A percentile compares a stretch with the other conserved stretches of the same genome.
Conservation (phyloP, 92 coral and sea anemone genomes). For the Phymanthus crucifer region DNA sequence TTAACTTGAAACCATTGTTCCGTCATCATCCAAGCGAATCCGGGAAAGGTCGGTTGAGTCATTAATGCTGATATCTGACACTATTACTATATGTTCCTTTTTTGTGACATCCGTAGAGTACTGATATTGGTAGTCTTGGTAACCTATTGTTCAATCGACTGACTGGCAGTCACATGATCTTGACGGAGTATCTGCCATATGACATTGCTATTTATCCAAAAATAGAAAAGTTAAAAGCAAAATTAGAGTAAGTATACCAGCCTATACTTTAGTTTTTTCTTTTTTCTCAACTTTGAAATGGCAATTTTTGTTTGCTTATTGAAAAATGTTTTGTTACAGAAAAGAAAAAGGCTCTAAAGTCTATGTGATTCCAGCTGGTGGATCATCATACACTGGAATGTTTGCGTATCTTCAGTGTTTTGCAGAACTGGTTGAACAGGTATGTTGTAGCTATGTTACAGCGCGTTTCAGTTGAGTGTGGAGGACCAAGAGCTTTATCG, state of each 20-base stretch:
- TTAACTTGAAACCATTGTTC: no score
- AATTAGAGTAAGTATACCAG: slow-evolving; percentile 38
- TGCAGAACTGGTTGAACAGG: slow-evolving; percentile 71
- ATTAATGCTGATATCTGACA: no score
- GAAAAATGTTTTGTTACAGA: slow-evolving; percentile 46
- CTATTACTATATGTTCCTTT: no score
- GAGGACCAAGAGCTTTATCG: no score
- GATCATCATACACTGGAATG: slow-evolving; percentile 70
- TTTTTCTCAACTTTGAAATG: no score
- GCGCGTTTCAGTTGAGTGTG: no score
- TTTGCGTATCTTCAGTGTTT: slow-evolving; percentile 77
- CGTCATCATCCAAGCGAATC: no score
- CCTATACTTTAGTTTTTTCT: neutral
- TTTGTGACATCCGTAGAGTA: slow-evolving; percentile 36
- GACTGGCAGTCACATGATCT: slow-evolving; percentile 65
- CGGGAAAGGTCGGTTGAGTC: no score
- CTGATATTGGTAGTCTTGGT: slow-evolving; percentile 70
- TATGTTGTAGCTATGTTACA: neutral
- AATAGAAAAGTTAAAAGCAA: slow-evolving; percentile 72
- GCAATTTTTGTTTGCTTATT: no score
- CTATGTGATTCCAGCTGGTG: slow-evolving; percentile 74
- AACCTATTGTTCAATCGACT: slow-evolving; percentile 68
- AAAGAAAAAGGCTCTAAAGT: slow-evolving; percentile 48
- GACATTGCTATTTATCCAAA: slow-evolving; percentile 66
- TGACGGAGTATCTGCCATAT: slow-evolving; percentile 64